These are phyloP conservation scores for Knipowitschia caucasica DNA, from an alignment of 2,797 vertebrate species.

Conservation along the genomic window DNA sequence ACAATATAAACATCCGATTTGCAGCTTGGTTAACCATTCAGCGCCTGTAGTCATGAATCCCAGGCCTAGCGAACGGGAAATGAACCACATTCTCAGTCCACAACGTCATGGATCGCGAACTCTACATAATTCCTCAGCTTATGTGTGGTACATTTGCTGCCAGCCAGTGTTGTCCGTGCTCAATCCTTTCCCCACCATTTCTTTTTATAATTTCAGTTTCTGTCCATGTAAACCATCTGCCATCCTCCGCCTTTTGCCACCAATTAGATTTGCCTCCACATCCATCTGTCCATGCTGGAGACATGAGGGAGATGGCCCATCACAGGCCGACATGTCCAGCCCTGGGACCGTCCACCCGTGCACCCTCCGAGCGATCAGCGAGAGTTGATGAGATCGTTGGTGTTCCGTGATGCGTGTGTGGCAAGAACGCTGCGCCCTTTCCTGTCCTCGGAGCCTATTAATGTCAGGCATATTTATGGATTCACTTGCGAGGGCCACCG, in stretches of 20 bases:
- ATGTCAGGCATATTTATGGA: constrained; percentile 30
- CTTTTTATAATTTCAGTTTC: constrained; percentile 29
- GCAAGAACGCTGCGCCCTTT: constrained; percentile 38
- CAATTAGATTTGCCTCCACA: constrained; percentile 29
- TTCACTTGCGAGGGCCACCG: constrained; percentile 21
- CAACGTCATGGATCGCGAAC: constrained; percentile 28
- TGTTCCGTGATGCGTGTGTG: constrained; percentile 40
- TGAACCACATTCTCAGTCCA: constrained; percentile 35
- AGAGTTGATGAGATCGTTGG: constrained; percentile 51
- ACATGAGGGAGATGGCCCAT: constrained; percentile 29
- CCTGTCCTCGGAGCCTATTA: constrained; percentile 29
- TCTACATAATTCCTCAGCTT: constrained; percentile 27
- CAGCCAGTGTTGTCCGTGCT: constrained; percentile 23
- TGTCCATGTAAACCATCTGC: constrained; percentile 50
- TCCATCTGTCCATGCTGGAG: constrained; percentile 32
- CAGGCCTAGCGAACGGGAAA: not conserved
- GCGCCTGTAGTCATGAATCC: constrained; percentile 19
- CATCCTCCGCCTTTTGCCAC: constrained; percentile 30
- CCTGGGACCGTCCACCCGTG: constrained; percentile 27
- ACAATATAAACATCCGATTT: constrained; percentile 22
- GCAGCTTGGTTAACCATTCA: constrained; percentile 16
- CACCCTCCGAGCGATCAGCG: constrained; percentile 48
- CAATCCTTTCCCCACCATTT: constrained; percentile 5
- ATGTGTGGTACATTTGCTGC: constrained; percentile 22
- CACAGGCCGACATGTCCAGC: constrained; percentile 22